These are phyloP conservation scores for human (Homo sapiens) DNA, from an alignment of 2,113 vertebrate genomes.

Conservation along the genomic window GRCh38 chr9:129363501-129364000, in stretches of 20 bases:
- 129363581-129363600: background rate
- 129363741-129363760: too few species aligned
- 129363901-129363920: background rate
- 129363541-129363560: background rate
- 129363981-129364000: background rate
- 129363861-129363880: background rate
- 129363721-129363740: background rate
- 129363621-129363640: accelerated
- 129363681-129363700: background rate
- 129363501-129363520: background rate
- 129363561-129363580: background rate
- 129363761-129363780: too few species aligned
- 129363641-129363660: background rate
- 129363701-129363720: background rate
- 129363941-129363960: background rate
- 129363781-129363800: background rate
- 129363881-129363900: background rate
- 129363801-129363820: background rate
- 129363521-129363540: background rate
- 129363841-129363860: background rate
- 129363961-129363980: background rate
- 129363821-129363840: background rate
- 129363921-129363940: background rate
- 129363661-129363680: background rate
- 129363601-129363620: accelerated